These are phyloP conservation scores for Thermophis baileyi DNA, from an alignment of 2,113 vertebrate species.

Conservation along the genomic window DNA sequence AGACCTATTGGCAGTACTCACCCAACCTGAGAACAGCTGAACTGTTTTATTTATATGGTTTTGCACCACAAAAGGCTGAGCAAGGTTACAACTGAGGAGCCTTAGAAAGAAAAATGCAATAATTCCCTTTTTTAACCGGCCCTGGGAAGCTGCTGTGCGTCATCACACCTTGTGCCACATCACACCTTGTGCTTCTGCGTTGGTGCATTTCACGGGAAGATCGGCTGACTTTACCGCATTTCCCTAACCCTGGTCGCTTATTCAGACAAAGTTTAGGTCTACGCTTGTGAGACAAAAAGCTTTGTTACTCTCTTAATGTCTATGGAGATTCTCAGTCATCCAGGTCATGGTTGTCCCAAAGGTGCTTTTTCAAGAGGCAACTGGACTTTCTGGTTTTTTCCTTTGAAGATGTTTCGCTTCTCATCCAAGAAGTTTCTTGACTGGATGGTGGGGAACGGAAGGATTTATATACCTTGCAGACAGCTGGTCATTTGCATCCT, in stretches of 20 bases:
- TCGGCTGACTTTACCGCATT: background rate
- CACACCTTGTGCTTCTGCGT: background rate
- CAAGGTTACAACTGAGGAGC: background rate
- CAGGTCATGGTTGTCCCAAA: too few relatives aligned
- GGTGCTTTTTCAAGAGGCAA: too few relatives aligned
- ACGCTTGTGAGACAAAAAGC: background rate
- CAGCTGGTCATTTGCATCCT: too few relatives aligned
- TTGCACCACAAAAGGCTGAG: background rate
- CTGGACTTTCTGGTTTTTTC: too few relatives aligned
- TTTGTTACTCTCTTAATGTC: too few relatives aligned
- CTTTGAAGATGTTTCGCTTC: too few relatives aligned
- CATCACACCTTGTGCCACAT: background rate
- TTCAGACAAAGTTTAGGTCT: background rate
- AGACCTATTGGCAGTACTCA: background rate
- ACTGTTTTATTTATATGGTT: background rate
- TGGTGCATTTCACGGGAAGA: background rate
- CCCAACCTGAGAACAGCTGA: background rate
- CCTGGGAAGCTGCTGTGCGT: background rate
- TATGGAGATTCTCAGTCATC: too few relatives aligned
- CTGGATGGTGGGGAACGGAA: too few relatives aligned
- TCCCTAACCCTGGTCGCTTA: background rate
- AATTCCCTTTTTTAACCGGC: background rate
- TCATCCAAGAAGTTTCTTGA: too few relatives aligned
- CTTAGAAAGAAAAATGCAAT: background rate
- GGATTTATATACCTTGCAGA: too few relatives aligned